Evolutionary conservation across 1,140 invertebrate species (phyloP).

Genomic region (Acromyrmex charruanus): DNA sequence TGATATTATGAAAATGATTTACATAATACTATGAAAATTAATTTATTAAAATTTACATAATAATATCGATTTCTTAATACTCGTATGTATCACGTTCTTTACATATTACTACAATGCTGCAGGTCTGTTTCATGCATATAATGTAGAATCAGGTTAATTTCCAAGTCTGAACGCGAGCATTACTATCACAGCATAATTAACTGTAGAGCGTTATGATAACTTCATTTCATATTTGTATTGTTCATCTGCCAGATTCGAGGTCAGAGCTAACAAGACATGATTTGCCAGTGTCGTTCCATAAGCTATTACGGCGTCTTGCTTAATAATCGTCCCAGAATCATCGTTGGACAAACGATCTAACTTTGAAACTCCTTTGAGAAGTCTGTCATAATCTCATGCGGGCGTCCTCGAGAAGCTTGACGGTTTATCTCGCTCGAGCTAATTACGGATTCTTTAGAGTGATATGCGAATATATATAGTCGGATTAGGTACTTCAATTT

Average conservation of each 20-base stretch:
- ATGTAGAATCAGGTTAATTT: constrained; percentile 1
- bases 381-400: constrained; percentile 40
- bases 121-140: not conserved
- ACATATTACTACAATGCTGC: not conserved
- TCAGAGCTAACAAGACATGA: constrained; percentile 18
- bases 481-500: constrained; percentile 3
- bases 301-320: not conserved
- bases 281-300: not conserved
- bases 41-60: not conserved
- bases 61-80: not conserved
- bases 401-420: not conserved
- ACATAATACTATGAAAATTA: not conserved
- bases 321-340: not conserved
- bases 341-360: constrained; percentile 24
- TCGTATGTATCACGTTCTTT: not conserved
- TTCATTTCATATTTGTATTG: constrained; percentile 3
- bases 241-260: constrained; percentile 7
- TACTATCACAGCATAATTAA: constrained; percentile 26
- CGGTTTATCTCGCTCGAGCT: constrained; percentile 30
- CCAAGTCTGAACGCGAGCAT: not conserved
- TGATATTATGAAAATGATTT: not conserved
- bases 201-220: not conserved
- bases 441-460: constrained; percentile 33
- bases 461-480: not conserved
- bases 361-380: constrained; percentile 31